Percentiles rank a stretch among this genome's conserved stretches.
phyloP scores from a whole-genome alignment of 2,113 vertebrate species.

The Xyliphius kryptos region DNA sequence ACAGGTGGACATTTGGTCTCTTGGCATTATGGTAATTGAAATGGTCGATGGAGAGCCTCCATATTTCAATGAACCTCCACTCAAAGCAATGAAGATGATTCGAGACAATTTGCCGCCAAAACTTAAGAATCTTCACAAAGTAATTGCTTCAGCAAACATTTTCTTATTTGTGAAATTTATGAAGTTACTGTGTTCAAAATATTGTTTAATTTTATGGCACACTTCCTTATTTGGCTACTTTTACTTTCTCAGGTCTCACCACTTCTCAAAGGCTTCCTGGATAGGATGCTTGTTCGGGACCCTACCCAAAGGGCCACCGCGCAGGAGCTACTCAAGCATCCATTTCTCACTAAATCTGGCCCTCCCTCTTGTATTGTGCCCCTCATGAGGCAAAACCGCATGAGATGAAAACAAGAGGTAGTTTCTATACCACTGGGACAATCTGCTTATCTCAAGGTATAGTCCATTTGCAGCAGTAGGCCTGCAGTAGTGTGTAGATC shows the following conservation, averaged over 20 bases:
- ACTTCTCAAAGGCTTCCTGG: slow-evolving; percentile 84
- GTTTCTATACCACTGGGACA: no score
- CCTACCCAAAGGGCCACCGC: slow-evolving; percentile 77
- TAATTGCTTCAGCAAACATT: slow-evolving; percentile 46
- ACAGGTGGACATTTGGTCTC: slow-evolving; percentile 91
- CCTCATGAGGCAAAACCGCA: slow-evolving; percentile 86
- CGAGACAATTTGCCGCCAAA: slow-evolving; percentile 91
- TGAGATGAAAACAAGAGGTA: no score
- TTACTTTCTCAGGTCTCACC: slow-evolving; percentile 72
- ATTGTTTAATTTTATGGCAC: no score
- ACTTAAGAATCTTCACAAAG: slow-evolving; percentile 90
- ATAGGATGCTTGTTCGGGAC: slow-evolving; percentile 84
- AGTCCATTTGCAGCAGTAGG: no score
- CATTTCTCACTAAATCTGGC: slow-evolving; percentile 79
- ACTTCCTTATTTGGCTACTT: neutral
- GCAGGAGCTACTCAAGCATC: slow-evolving; percentile 80
- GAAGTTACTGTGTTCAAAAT: no score
- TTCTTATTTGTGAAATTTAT: no score
- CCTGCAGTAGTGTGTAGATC: no score
- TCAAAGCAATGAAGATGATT: slow-evolving; percentile 98
- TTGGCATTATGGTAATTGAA: slow-evolving; percentile 95
- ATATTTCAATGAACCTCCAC: slow-evolving; percentile 90
- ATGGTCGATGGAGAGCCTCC: slow-evolving; percentile 96
- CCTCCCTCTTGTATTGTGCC: slow-evolving; percentile 86
- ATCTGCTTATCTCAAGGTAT: no score